A percentile compares a stretch with the other conserved stretches of the same genome.
These are phyloP conservation scores for Neodon shergylaensis DNA, from an alignment of 2,113 vertebrate genomes.

Conservation along the genomic window DNA sequence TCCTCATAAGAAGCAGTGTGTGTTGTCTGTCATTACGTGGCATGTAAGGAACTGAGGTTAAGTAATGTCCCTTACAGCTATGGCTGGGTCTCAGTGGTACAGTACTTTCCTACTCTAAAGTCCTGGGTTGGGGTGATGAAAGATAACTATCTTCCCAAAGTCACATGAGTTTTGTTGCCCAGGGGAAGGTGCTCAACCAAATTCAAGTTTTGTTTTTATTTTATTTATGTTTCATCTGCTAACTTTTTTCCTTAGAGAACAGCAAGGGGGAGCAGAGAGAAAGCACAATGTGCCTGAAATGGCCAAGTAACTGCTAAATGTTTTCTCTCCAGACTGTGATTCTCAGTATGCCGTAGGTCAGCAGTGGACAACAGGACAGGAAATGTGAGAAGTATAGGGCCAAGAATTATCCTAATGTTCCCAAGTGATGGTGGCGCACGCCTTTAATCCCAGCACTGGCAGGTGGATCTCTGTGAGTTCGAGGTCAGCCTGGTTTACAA, in stretches of 20 bases:
- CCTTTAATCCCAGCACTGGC: too few species aligned
- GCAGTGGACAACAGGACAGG: not conserved
- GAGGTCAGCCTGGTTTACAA: too few species aligned
- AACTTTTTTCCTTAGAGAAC: not conserved
- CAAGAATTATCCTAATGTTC: not conserved
- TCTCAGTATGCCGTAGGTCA: too few species aligned
- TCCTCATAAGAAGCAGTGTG: too few species aligned
- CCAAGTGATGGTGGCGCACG: too few species aligned
- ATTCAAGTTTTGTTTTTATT: not conserved
- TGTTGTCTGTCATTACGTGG: too few species aligned
- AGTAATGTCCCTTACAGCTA: too few species aligned
- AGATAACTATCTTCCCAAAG: not conserved
- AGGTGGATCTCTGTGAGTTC: too few species aligned
- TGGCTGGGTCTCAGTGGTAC: not conserved
- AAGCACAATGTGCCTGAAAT: not conserved
- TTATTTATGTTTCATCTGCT: not conserved
- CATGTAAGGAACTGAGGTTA: too few species aligned
- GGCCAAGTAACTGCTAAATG: too few species aligned
- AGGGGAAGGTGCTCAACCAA: not conserved
- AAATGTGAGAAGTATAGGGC: not conserved
- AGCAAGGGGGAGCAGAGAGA: not conserved
- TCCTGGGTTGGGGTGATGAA: not conserved
- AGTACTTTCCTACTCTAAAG: not conserved
- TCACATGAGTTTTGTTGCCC: too few species aligned
- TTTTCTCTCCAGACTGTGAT: rapidly evolving